Evolutionary conservation across 2,113 vertebrate species (phyloP).

Genomic region (Dasyurus viverrinus): DNA sequence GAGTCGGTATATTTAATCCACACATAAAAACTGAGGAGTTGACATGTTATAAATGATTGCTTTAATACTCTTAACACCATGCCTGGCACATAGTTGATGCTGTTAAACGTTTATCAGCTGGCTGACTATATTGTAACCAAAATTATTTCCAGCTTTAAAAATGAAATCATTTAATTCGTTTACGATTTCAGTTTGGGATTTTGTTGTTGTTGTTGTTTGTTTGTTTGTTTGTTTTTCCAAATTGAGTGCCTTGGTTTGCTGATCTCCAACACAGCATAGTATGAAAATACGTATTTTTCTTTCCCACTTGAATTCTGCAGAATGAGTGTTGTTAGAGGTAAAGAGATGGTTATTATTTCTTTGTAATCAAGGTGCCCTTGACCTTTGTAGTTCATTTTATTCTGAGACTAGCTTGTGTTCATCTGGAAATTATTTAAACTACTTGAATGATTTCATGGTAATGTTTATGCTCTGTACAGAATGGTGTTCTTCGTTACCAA

Average conservation of each 20-base stretch:
- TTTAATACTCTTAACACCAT: background rate
- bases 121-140: background rate
- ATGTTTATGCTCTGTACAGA: background rate
- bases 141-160: background rate
- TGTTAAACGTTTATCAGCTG: background rate
- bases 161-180: background rate
- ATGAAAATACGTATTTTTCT: conserved; percentile 49
- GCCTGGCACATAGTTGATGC: background rate
- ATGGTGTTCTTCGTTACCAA: conserved; percentile 10
- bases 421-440: background rate
- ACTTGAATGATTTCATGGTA: background rate
- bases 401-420: background rate
- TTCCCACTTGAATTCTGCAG: conserved; percentile 24
- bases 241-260: background rate
- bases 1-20: conserved; percentile 27
- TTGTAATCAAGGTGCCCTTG: conserved; percentile 27
- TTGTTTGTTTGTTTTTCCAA: background rate
- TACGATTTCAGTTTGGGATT: background rate
- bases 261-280: background rate
- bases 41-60: background rate
- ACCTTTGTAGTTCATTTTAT: conserved; percentile 48
- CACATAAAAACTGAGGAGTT: conserved; percentile 18
- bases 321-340: conserved; percentile 51
- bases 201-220: background rate
- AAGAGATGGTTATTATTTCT: conserved; percentile 29